Evolutionary conservation across 1,140 invertebrate species (phyloP), one percentile per base, ranked within the genome.

Genomic region (Listronotus bonariensis): DNA sequence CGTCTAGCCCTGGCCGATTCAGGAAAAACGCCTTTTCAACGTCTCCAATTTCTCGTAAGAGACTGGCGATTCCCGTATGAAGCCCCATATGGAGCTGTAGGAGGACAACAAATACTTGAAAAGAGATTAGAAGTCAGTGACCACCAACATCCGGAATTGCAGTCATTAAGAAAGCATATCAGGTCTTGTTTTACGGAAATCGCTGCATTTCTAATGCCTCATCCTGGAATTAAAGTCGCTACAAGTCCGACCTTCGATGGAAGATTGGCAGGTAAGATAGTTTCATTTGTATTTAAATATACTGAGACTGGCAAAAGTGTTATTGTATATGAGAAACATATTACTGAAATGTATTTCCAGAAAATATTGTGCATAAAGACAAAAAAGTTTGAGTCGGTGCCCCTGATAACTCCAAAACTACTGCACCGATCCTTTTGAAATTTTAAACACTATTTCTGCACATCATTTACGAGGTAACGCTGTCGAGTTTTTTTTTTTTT

Each of bases 61-160:
- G 97, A 99, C 81, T 99, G 97, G 97, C 94, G 94, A 79, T 99
- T 94, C 80, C 96, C 97, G 0, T 99, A 99, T 80, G 97, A 99
- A 79, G 92, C 93, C 8, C 81, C 88, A 7, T 99, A 97, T 81
- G 98, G 98, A 0, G 84, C 88, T 0, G 81, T 89, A 0, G 98
- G 98, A 12, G 98, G 98, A 1, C 83, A 89, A 66, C 83, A 88
- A 72, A 91, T 99, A 38, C 80, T 99, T 6, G 88, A 95, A 68
- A 87, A 90, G 73, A 84, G 96, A 68, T 82, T 99, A 11, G 86
- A 93, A 82, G 91, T 94, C 70, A 72, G 69, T 68, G 91, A 95
- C 48, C 90, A 89, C 72, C 96, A 99, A 77, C 96, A 99, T 80
- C 88, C 91, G 0, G 97, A 99, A 80, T 80, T 99, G 43, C 94